Percentiles rank a stretch among this genome's conserved stretches.
Evolutionary conservation across 2,888 invertebrate species (phyloP).

Genomic region (Steinernema scapterisci): DNA sequence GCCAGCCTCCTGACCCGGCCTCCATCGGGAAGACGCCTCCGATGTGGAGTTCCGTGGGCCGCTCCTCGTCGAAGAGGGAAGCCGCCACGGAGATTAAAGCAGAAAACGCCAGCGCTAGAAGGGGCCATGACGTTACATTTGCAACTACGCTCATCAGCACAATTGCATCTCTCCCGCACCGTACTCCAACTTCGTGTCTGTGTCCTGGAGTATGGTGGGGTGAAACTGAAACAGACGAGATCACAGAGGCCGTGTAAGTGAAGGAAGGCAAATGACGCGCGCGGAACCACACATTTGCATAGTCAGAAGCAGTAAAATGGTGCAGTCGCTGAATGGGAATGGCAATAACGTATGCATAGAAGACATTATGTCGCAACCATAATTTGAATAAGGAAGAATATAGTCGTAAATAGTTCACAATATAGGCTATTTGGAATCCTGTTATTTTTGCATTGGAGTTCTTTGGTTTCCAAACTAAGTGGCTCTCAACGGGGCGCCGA

Average conservation of each 20-base stretch:
- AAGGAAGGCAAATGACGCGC: background rate
- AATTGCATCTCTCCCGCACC: conserved; percentile 11
- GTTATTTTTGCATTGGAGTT: background rate
- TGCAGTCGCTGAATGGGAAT: conserved; percentile 5
- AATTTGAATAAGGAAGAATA: background rate
- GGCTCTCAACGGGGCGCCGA: conserved; percentile 15
- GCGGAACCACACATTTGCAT: background rate
- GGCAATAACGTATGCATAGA: conserved; percentile 21
- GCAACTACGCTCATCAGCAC: conserved; percentile 30
- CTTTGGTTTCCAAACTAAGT: conserved; percentile 5
- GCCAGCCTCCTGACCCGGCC: conserved; percentile 81
- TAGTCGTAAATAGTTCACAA: background rate
- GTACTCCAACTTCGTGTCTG: background rate
- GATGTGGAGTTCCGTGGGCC: conserved; percentile 76
- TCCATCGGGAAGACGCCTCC: conserved; percentile 96
- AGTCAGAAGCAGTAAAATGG: background rate
- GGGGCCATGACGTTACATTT: conserved; percentile 27
- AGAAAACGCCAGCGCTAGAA: conserved; percentile 18
- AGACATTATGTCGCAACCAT: conserved; percentile 10
- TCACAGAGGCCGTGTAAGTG: too few relatives aligned
- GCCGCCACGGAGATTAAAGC: background rate
- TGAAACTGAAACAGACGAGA: background rate
- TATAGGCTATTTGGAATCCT: background rate
- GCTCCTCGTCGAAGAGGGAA: conserved; percentile 26
- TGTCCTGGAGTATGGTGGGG: background rate